These are phyloP conservation scores for Embiotoca jacksoni DNA, from an alignment of 2,113 vertebrate genomes.

Conservation along the genomic window DNA sequence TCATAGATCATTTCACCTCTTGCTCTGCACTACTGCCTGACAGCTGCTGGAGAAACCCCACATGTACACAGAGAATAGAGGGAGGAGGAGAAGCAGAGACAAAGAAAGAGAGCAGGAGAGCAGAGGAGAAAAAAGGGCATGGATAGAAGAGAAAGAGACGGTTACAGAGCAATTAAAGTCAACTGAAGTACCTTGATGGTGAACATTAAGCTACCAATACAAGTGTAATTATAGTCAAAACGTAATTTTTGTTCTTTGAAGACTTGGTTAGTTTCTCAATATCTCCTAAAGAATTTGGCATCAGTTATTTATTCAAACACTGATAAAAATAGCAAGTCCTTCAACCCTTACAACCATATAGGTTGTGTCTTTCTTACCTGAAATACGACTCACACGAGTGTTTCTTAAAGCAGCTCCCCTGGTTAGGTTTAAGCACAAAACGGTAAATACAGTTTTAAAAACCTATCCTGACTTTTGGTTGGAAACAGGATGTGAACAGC, in stretches of 20 bases:
- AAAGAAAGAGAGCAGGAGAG: slow-evolving; percentile 10
- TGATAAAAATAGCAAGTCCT: no score
- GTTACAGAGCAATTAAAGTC: slow-evolving; percentile 25
- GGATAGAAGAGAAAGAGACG: slow-evolving; percentile 12
- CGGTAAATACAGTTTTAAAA: no score
- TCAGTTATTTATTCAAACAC: no score
- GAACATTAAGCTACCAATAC: slow-evolving; percentile 27
- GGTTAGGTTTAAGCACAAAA: no score
- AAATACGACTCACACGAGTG: no score
- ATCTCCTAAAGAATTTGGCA: not conserved
- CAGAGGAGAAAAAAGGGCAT: not conserved
- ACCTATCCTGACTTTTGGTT: no score
- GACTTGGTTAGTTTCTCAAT: not conserved
- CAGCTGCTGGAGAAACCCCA: slow-evolving; percentile 71
- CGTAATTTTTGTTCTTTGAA: not conserved
- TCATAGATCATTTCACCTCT: slow-evolving; percentile 74
- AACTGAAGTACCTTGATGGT: slow-evolving; percentile 2
- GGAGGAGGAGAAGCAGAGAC: slow-evolving; percentile 3
- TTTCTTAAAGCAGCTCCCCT: no score
- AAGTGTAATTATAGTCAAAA: slow-evolving; percentile 7
- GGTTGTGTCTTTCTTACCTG: no score
- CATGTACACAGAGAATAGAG: slow-evolving; percentile 25
- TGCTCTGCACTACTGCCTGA: slow-evolving; percentile 64
- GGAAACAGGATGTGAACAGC: no score
- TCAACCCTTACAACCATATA: no score